These are phyloP conservation scores for Cheilosia variabilis DNA, from an alignment of 2,888 invertebrate genomes.

Conservation along the genomic window DNA sequence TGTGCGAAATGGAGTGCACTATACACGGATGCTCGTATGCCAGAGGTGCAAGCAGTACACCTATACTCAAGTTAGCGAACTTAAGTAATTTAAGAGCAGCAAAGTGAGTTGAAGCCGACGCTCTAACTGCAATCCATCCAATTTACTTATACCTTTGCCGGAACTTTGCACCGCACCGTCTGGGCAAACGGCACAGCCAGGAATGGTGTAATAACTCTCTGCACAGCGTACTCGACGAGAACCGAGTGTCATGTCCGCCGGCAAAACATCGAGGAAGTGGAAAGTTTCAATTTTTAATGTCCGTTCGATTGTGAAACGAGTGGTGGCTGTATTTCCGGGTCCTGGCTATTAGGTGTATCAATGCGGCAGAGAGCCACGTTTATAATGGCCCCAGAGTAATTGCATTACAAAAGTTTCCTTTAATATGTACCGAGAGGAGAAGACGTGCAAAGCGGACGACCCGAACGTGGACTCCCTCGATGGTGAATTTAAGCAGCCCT, in stretches of 20 bases:
- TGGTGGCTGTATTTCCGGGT: conserved; percentile 61
- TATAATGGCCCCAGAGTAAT: conserved; percentile 70
- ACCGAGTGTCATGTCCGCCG: conserved; percentile 68
- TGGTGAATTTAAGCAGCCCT: conserved; percentile 54
- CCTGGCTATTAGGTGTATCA: conserved; percentile 60
- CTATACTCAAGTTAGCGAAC: conserved; percentile 64
- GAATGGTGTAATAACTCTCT: conserved; percentile 62
- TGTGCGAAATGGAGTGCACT: conserved; percentile 50
- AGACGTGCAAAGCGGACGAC: conserved; percentile 9
- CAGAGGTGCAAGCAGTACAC: conserved; percentile 51
- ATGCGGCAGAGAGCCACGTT: conserved; percentile 62
- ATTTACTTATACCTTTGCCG: conserved; percentile 53
- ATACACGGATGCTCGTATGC: not conserved
- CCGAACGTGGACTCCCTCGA: conserved; percentile 24
- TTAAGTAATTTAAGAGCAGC: conserved; percentile 74
- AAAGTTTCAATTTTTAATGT: conserved; percentile 75
- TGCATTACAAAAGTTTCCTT: conserved; percentile 72
- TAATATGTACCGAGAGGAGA: conserved; percentile 51
- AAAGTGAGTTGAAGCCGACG: conserved; percentile 67
- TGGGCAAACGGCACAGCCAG: not conserved
- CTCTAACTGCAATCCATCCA: conserved; percentile 69
- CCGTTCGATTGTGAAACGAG: conserved; percentile 73
- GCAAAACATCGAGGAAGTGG: conserved; percentile 58
- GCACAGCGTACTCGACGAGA: conserved; percentile 30
- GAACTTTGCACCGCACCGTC: conserved; percentile 41